phyloP scores from a whole-genome alignment of 2,797 vertebrate species.

The Danio albolineatus region DNA sequence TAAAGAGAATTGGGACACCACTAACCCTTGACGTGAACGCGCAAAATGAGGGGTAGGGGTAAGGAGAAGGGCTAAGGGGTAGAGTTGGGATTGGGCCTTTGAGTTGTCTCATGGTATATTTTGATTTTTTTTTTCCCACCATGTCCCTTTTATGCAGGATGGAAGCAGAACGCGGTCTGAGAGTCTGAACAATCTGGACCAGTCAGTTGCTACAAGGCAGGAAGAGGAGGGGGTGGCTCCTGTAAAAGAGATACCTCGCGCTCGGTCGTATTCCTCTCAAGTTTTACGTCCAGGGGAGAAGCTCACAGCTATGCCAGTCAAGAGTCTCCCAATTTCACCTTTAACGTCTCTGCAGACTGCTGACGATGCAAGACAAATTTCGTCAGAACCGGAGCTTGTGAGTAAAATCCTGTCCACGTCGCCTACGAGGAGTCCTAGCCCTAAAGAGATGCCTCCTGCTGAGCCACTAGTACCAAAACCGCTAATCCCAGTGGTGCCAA shows the following conservation, averaged over 20 bases:
- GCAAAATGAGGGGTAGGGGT: too few relatives aligned
- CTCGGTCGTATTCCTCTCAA: slow-evolving; percentile 63
- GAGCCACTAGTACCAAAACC: slow-evolving; percentile 37
- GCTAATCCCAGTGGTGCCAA: slow-evolving; percentile 27
- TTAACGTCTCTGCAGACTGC: slow-evolving; percentile 53
- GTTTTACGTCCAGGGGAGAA: slow-evolving; percentile 60
- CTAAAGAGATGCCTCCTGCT: slow-evolving; percentile 56
- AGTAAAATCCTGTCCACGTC: slow-evolving; percentile 14
- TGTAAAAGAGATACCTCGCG: slow-evolving; percentile 56
- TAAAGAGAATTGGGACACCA: too few relatives aligned
- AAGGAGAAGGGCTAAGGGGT: too few relatives aligned
- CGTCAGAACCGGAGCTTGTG: slow-evolving; percentile 29
- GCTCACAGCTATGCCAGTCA: slow-evolving; percentile 17
- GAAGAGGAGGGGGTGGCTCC: slow-evolving; percentile 62
- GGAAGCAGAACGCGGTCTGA: slow-evolving; percentile 69
- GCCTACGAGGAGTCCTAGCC: slow-evolving; percentile 52
- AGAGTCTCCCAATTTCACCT: slow-evolving; percentile 30
- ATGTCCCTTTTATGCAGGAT: slow-evolving; percentile 69
- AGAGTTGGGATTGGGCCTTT: too few relatives aligned
- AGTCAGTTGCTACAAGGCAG: slow-evolving; percentile 75
- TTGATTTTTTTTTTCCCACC: not conserved
- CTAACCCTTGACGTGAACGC: too few relatives aligned
- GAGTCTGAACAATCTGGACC: slow-evolving; percentile 76
- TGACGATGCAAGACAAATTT: slow-evolving; percentile 27
- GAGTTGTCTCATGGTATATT: too few relatives aligned